phyloP scores from a whole-genome alignment of 2,888 invertebrate species.

The Agrotis exclamationis region DNA sequence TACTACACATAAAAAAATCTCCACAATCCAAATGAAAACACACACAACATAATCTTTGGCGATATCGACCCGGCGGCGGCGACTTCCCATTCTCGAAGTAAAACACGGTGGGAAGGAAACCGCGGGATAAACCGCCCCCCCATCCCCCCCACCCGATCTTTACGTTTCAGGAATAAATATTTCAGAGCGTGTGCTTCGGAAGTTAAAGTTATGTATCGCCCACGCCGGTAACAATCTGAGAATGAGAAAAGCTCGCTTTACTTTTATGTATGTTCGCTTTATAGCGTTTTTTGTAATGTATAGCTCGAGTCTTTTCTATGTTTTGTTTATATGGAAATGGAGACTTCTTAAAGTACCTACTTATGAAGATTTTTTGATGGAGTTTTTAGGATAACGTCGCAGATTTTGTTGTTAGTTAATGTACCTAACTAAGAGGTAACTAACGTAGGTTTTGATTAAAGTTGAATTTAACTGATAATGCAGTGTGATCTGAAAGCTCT shows the following conservation, averaged over 20 bases:
- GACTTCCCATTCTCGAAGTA: conserved; percentile 91
- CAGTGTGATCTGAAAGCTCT: neutral
- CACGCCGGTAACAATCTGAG: conserved; percentile 89
- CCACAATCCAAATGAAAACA: conserved; percentile 42
- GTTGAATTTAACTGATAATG: neutral
- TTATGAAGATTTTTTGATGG: neutral
- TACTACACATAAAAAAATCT: conserved; percentile 1
- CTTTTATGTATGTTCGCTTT: conserved; percentile 83
- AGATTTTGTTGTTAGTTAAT: neutral
- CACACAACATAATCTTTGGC: conserved; percentile 84
- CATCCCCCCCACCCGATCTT: conserved; percentile 86
- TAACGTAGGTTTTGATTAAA: neutral
- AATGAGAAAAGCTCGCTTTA: conserved; percentile 85
- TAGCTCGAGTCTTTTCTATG: conserved; percentile 37
- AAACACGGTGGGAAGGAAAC: conserved; percentile 91
- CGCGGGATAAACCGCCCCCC: conserved; percentile 89
- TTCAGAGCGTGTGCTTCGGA: conserved; percentile 91
- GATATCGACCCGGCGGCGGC: conserved; percentile 90
- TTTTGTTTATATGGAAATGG: conserved; percentile 36
- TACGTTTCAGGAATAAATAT: conserved; percentile 92
- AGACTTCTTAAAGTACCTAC: conserved; percentile 11
- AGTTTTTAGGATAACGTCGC: neutral
- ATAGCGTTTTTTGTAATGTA: conserved; percentile 69
- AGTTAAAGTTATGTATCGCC: conserved; percentile 91
- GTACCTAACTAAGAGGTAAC: too few relatives aligned